Conservation (phyloP, 2,888 invertebrate species). For the Agriotes lineatus region DNA sequence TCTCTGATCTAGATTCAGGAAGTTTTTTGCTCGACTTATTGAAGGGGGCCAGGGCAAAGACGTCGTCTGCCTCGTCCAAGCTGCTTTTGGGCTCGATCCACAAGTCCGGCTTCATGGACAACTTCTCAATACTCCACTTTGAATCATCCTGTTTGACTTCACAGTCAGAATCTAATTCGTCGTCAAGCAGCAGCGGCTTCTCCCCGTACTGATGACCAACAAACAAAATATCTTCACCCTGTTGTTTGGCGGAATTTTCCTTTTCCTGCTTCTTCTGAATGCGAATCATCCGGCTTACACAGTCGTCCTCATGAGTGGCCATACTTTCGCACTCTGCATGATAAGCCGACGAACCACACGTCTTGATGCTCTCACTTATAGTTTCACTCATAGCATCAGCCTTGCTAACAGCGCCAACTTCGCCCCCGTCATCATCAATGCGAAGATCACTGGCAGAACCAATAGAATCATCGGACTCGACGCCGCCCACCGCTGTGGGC, state of each 20-base stretch:
- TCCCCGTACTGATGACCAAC: conserved; percentile 83
- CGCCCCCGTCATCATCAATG: conserved; percentile 69
- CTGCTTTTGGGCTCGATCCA: conserved; percentile 63
- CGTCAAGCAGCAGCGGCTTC: conserved; percentile 80
- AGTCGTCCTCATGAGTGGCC: conserved; percentile 73
- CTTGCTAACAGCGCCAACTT: conserved; percentile 63
- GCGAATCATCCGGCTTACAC: conserved; percentile 67
- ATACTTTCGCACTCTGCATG: conserved; percentile 81
- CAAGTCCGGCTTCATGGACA: conserved; percentile 50
- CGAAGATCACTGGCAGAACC: conserved; percentile 80
- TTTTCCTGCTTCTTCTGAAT: conserved; percentile 67
- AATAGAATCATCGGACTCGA: conserved; percentile 76
- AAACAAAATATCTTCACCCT: conserved; percentile 71
- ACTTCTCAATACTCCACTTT: conserved; percentile 54
- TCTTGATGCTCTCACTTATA: conserved; percentile 74
- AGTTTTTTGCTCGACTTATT: conserved; percentile 55
- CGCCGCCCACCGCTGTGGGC: conserved; percentile 59
- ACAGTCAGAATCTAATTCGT: conserved; percentile 78
- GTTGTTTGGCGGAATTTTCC: conserved; percentile 56
- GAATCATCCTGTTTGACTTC: conserved; percentile 58
- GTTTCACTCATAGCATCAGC: conserved; percentile 68
- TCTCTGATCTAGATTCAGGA: conserved; percentile 15
- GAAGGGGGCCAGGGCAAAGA: conserved; percentile 80
- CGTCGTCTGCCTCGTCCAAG: conserved; percentile 70
- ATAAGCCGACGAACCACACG: conserved; percentile 78